Conservation (phyloP, 2,113 vertebrate genomes). For the Odocoileus virginianus region DNA sequence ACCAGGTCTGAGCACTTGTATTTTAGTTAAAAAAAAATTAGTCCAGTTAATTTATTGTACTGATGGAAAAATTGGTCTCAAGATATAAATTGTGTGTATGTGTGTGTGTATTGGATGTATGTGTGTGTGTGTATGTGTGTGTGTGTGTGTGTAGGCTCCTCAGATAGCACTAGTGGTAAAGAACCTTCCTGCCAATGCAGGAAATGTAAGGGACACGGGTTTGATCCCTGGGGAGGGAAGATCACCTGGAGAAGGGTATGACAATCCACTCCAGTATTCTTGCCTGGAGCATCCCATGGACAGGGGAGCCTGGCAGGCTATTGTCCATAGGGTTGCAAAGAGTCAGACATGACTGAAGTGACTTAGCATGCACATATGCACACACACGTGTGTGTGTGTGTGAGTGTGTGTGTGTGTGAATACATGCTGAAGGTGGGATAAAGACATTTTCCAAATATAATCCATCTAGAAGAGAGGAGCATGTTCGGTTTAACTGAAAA, state of each 20-base stretch:
- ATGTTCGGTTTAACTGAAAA: constrained; percentile 40
- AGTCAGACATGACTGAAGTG: neutral
- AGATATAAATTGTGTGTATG: neutral
- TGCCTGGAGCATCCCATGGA: neutral
- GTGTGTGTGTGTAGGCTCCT: neutral
- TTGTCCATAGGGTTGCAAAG: neutral
- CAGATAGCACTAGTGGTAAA: neutral
- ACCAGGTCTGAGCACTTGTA: too few relatives aligned
- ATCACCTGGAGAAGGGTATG: neutral
- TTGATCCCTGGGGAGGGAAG: neutral
- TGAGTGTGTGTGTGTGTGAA: neutral
- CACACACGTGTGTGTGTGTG: too few relatives aligned
- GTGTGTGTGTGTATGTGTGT: neutral
- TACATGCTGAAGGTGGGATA: neutral
- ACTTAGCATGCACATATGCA: neutral
- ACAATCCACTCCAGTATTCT: neutral
- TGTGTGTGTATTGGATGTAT: neutral
- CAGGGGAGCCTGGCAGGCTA: neutral
- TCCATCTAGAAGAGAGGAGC: neutral
- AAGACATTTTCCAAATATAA: neutral
- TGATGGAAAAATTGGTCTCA: neutral
- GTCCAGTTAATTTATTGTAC: neutral
- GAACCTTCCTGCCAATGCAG: neutral
- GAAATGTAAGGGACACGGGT: neutral
- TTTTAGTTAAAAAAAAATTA: neutral